Evolutionary conservation across 23 tunicate genomes (phyloP).

Genomic region (Halocynthia aurantium): DNA sequence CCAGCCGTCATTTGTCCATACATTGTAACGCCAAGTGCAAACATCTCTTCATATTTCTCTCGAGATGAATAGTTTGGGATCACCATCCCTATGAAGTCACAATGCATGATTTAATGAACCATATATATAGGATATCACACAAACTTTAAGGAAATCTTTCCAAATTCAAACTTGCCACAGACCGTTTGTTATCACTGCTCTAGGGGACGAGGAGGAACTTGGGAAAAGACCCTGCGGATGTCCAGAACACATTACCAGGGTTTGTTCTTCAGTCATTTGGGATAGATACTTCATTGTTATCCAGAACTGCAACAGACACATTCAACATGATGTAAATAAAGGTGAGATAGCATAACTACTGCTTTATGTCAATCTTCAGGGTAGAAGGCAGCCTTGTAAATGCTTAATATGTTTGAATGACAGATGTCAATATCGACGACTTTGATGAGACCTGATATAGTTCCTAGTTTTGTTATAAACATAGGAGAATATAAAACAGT

Average conservation of each 20-base stretch:
- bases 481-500: no score
- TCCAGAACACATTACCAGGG: slow-evolving; percentile 95
- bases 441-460: no score
- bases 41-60: slow-evolving; percentile 70
- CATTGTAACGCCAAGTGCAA: slow-evolving; percentile 94
- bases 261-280: slow-evolving; percentile 70
- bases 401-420: slow-evolving; percentile 2
- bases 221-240: slow-evolving; percentile 97
- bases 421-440: no score
- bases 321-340: no score
- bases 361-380: no score
- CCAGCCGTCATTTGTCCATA: slow-evolving; percentile 99
- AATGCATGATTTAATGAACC: neutral
- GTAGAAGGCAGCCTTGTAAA: no score
- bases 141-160: no score
- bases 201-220: slow-evolving; percentile 48
- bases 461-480: no score
- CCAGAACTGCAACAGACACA: slow-evolving; percentile 54
- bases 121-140: no score
- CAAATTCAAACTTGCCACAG: neutral
- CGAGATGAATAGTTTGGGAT: slow-evolving; percentile 82
- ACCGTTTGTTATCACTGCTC: slow-evolving; percentile 93
- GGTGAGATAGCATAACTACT: no score
- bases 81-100: slow-evolving; percentile 55
- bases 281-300: slow-evolving; percentile 69